Evolutionary conservation across 2,113 vertebrate species (phyloP), one percentile per base, ranked within the genome.

Genomic region (Oncorhynchus gorbuscha): DNA sequence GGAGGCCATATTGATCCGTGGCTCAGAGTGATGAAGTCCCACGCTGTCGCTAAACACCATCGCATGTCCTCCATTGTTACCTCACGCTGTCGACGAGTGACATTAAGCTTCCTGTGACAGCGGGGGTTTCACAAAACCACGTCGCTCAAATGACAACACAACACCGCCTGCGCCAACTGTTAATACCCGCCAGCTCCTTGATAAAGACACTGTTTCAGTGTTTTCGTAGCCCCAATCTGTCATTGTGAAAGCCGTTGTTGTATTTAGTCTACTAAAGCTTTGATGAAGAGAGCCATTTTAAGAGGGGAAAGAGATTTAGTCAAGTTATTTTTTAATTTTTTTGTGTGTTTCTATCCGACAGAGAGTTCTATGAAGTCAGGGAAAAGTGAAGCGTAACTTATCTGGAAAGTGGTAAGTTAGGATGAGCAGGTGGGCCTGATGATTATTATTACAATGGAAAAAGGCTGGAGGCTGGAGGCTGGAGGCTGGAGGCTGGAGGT

Each of bases 401-500:
- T 80, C 70, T 78, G 51, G 80, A 51, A 24, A 24, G 11, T 12
- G 11, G 49, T 14, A 16, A 3, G 49, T 4, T 16, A 16, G 49
- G 49, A 51, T 3, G 12, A 51, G 49, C 14, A 51, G 62, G n/a
- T 11, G 13, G 64, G 9, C 72, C 32, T 55, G 85, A 84, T 74
- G 84, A 85, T 84, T 3, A 83, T 78, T 79, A 83, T 78, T 79
- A 83, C 85, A 87, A 77, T 79, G 83, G 48, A 11, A 51, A 51
- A 51, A 3, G 14, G 0, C 1, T 49, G 48, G 12, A 49, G 35
- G 7, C 7, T 39, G 35, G 35, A 39, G 35, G 0, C 35, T 39
- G 35, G 5, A 35, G 14, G 3, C 35, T 39, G 49, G 49, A 51
- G 49, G 14, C 8, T 45, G 3, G 14, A 55, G 49, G 74, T 6